Evolutionary conservation across 2,797 vertebrate genomes (phyloP).

Genomic region (Characodon lateralis): DNA sequence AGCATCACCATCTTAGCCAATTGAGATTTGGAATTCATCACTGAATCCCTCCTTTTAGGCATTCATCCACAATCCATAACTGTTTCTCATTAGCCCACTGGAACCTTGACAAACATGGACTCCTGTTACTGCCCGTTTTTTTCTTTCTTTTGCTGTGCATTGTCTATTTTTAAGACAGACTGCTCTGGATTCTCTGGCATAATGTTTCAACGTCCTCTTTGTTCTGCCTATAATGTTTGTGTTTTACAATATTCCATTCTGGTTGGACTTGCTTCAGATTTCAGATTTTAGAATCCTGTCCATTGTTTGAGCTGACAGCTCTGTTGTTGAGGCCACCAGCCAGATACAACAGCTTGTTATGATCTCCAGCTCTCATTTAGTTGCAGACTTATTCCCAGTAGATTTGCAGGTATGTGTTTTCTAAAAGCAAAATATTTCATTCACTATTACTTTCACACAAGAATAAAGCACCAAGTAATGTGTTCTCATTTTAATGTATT

Average conservation of each 20-base stretch:
- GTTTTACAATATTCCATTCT: not conserved
- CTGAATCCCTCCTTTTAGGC: not conserved
- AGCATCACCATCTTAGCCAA: constrained; percentile 5
- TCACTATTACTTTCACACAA: not conserved
- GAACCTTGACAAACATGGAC: not conserved
- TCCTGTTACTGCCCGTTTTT: not conserved
- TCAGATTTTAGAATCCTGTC: not conserved
- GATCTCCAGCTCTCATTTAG: constrained; percentile 5
- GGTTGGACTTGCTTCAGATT: constrained; percentile 3
- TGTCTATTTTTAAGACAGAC: not conserved
- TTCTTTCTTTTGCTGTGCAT: not conserved
- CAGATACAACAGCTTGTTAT: constrained; percentile 7
- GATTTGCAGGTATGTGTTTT: not conserved
- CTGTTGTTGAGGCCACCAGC: not conserved
- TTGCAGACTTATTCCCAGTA: not conserved
- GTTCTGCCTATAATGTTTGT: not conserved
- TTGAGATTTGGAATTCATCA: constrained; percentile 4
- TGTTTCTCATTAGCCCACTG: not conserved
- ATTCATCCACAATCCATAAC: constrained; percentile 7
- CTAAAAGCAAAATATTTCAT: not conserved
- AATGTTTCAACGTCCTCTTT: not conserved
- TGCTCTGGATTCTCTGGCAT: not conserved
- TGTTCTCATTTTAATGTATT: not conserved
- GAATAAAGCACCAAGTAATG: not conserved
- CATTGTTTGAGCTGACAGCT: not conserved